Conservation (phyloP, 2,113 vertebrate species). For the Toxotes chatareus region DNA sequence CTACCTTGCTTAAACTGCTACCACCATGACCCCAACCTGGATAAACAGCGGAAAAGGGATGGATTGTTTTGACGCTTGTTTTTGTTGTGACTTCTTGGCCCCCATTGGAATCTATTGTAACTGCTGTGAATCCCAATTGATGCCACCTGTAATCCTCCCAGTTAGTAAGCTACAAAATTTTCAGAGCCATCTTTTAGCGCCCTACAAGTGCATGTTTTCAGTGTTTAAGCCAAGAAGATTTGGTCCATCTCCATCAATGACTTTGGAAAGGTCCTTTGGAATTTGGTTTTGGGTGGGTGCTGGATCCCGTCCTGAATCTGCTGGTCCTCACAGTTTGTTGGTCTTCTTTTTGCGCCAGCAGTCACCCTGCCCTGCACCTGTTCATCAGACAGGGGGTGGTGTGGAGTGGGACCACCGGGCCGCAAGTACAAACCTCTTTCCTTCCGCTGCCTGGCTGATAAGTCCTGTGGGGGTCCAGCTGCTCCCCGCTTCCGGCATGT, state of each 20-base stretch:
- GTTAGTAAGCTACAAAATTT: background rate
- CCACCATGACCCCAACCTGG: fast-evolving
- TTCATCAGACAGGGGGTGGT: constrained; percentile 78
- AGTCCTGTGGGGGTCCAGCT: constrained; percentile 69
- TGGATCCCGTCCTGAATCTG: constrained; percentile 11
- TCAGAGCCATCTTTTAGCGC: constrained; percentile 8
- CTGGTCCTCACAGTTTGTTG: constrained; percentile 70
- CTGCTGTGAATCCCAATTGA: constrained; percentile 38
- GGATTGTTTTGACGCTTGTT: background rate
- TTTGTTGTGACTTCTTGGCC: background rate
- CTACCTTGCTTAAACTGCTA: background rate
- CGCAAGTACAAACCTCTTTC: constrained; percentile 84
- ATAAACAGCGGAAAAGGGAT: background rate
- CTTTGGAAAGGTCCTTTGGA: constrained; percentile 18
- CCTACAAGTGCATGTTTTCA: constrained; percentile 8
- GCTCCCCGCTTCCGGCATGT: constrained; percentile 75
- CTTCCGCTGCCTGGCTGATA: constrained; percentile 79
- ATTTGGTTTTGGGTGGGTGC: constrained; percentile 26
- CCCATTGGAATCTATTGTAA: constrained; percentile 12
- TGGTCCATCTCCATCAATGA: constrained; percentile 3
- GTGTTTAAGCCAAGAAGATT: constrained; percentile 6
- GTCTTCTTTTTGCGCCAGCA: constrained; percentile 79
- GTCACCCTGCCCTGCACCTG: constrained; percentile 75
- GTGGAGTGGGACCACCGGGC: constrained; percentile 78
- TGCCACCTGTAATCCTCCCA: background rate